Percentiles rank a stretch among this genome's conserved stretches.
phyloP scores from a whole-genome alignment of 1,140 invertebrate genomes.

The Tyrophagus putrescentiae region DNA sequence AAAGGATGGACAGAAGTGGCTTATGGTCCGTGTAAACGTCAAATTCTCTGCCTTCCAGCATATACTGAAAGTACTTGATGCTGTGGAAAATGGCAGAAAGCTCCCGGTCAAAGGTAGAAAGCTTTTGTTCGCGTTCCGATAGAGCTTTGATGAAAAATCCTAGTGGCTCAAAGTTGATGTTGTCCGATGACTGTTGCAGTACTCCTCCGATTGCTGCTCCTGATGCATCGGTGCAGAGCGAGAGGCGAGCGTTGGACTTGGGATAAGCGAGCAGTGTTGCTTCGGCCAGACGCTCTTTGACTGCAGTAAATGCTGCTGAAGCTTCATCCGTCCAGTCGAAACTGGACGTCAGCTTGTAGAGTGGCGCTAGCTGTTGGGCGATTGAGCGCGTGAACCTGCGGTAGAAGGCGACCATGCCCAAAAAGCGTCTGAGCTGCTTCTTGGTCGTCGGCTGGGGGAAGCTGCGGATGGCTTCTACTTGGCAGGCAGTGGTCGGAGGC shows the following conservation, averaged over 20 bases:
- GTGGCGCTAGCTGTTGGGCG: background rate
- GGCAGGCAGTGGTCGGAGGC: background rate
- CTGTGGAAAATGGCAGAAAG: conserved; percentile 27
- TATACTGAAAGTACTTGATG: conserved; percentile 29
- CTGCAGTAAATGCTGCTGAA: background rate
- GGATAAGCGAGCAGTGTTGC: conserved; percentile 20
- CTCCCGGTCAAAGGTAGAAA: conserved; percentile 25
- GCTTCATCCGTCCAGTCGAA: background rate
- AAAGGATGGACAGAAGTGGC: background rate
- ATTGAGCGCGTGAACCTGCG: conserved; percentile 13
- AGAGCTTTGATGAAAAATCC: conserved; percentile 23
- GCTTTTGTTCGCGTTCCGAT: conserved; percentile 19
- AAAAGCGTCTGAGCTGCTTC: conserved; percentile 30
- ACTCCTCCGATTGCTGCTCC: conserved; percentile 23
- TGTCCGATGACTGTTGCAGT: conserved; percentile 18
- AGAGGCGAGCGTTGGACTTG: conserved; percentile 6
- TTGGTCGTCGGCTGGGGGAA: conserved; percentile 30
- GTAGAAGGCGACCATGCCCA: conserved; percentile 31
- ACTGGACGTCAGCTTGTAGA: background rate
- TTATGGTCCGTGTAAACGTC: conserved; percentile 1
- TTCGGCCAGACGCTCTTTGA: background rate
- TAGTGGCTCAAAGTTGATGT: conserved; percentile 21
- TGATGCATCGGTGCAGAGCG: conserved; percentile 23
- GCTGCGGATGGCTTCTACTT: conserved; percentile 28
- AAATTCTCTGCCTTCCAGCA: conserved; percentile 30